Conservation (phyloP, 2,113 vertebrate species). For the Lichenostomus cassidix region DNA sequence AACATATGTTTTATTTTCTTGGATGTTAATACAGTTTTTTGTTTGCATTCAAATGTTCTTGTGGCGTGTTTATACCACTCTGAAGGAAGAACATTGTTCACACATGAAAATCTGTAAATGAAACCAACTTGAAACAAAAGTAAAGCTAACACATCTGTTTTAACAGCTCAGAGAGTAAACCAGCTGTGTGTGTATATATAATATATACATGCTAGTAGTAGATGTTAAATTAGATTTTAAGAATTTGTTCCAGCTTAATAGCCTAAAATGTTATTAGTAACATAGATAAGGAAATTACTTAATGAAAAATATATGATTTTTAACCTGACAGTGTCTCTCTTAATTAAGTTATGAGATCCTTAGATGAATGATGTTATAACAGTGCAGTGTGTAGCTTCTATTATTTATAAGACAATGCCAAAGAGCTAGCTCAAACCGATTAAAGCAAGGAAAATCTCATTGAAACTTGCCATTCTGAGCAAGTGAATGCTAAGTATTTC, state of each 20-base stretch:
- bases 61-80: neutral
- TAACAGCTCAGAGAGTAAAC: constrained; percentile 53
- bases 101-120: constrained; percentile 34
- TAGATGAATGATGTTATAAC: constrained; percentile 70
- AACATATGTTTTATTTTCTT: constrained; percentile 43
- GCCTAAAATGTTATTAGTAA: constrained; percentile 65
- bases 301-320: constrained; percentile 72
- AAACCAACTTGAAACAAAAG: constrained; percentile 48
- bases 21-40: constrained; percentile 7
- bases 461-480: constrained; percentile 29
- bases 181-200: constrained; percentile 63
- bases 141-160: constrained; percentile 57
- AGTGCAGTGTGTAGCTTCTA: constrained; percentile 62
- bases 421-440: constrained; percentile 60
- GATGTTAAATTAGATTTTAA: constrained; percentile 69
- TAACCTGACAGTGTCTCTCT: constrained; percentile 68
- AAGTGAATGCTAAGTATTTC: constrained; percentile 7
- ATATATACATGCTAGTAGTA: constrained; percentile 28
- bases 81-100: constrained; percentile 31
- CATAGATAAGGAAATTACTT: constrained; percentile 74
- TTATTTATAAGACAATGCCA: constrained; percentile 71
- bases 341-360: constrained; percentile 72
- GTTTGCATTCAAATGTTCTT: constrained; percentile 32
- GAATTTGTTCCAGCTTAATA: constrained; percentile 69
- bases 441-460: constrained; percentile 61